Conservation (phyloP, 2,888 invertebrate species). For the Latrodectus elegans region DNA sequence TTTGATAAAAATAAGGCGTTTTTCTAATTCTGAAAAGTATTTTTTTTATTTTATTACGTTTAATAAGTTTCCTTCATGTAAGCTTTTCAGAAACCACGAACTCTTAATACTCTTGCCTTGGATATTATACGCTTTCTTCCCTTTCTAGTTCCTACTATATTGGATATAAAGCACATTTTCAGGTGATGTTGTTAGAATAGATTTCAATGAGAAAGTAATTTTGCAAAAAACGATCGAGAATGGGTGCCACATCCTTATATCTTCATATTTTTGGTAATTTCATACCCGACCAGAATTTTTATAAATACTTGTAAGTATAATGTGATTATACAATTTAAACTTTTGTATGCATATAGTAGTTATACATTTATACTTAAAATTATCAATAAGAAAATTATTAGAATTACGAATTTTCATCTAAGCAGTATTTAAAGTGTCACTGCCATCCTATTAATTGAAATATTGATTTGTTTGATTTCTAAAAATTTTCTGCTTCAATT, state of each 20-base stretch:
- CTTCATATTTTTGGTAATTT: neutral
- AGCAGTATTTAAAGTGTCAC: neutral
- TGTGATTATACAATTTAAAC: slow-evolving; percentile 56
- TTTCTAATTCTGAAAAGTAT: neutral
- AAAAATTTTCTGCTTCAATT: too few species aligned
- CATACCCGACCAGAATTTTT: slow-evolving; percentile 17
- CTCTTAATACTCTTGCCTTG: too few species aligned
- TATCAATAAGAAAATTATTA: neutral
- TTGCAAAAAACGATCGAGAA: neutral
- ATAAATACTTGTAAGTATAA: slow-evolving; percentile 60
- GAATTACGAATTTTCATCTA: neutral
- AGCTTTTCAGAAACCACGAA: too few species aligned
- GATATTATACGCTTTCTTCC: too few species aligned
- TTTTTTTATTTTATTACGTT: too few species aligned
- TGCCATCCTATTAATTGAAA: neutral
- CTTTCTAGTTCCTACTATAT: too few species aligned
- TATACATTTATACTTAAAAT: neutral
- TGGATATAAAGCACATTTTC: too few species aligned
- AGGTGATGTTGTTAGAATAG: too few species aligned
- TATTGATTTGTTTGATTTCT: neutral
- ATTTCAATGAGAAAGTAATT: neutral
- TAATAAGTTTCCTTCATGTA: too few species aligned
- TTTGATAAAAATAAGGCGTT: neutral
- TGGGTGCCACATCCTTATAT: neutral
- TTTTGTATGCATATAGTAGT: slow-evolving; percentile 62